Percentiles rank a stretch among this genome's conserved stretches.
These are phyloP conservation scores for Elaphurus davidianus DNA, from an alignment of 2,113 vertebrate species.

Conservation along the genomic window DNA sequence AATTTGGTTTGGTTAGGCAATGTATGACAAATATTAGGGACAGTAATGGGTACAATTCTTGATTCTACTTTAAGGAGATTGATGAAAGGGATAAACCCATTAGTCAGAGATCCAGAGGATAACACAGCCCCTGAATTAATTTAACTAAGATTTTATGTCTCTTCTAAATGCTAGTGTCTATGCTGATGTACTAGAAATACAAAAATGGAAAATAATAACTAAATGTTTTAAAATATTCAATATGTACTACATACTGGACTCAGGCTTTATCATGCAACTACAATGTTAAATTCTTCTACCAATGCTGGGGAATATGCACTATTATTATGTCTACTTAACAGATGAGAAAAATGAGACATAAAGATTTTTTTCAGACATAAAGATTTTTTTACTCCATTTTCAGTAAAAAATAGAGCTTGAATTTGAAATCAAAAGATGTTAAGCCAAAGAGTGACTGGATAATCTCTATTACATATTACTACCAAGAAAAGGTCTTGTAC, in stretches of 20 bases:
- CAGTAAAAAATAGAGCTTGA: neutral
- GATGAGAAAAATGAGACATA: neutral
- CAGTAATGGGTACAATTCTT: neutral
- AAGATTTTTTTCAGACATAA: neutral
- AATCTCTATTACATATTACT: neutral
- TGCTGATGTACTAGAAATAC: neutral
- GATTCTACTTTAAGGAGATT: neutral
- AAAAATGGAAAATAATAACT: neutral
- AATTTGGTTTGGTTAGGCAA: neutral
- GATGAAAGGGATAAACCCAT: neutral
- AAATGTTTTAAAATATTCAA: neutral
- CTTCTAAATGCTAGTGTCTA: neutral
- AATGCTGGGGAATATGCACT: neutral
- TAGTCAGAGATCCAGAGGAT: neutral
- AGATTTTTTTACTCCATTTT: neutral
- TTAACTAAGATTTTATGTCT: neutral
- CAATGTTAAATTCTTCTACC: neutral
- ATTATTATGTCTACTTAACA: neutral
- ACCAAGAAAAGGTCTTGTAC: neutral
- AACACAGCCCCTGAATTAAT: neutral
- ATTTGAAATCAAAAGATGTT: neutral
- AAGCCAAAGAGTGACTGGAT: neutral
- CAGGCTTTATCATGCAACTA: neutral
- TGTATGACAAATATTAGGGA: neutral
- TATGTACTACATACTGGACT: too few relatives aligned